Percentiles rank a stretch among this genome's conserved stretches.
These are phyloP conservation scores for Sturnira hondurensis DNA, from an alignment of 2,113 vertebrate species.

Conservation along the genomic window DNA sequence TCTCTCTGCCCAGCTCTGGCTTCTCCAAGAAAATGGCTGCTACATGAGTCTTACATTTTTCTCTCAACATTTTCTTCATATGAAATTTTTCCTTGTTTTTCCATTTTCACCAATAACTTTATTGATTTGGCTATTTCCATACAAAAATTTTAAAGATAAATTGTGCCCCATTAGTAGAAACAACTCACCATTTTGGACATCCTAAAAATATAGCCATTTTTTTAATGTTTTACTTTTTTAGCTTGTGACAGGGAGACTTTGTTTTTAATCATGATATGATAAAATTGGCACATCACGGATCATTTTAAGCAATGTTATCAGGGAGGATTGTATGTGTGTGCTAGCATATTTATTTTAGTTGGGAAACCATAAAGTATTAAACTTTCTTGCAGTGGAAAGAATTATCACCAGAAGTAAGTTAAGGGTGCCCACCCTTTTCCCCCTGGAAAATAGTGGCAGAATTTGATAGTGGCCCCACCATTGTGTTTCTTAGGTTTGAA, in stretches of 20 bases:
- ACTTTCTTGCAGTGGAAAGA: not conserved
- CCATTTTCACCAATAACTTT: too few species aligned
- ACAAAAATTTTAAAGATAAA: conserved; percentile 18
- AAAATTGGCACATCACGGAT: conserved; percentile 4
- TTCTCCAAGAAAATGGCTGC: not conserved
- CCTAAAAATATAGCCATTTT: not conserved
- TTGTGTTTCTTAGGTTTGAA: conserved; percentile 24
- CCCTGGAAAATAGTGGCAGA: conserved; percentile 8
- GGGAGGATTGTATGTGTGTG: not conserved
- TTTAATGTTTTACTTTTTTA: conserved; percentile 38
- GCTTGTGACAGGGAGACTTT: conserved; percentile 15
- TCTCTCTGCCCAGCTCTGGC: not conserved
- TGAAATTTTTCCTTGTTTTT: not conserved
- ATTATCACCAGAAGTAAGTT: conserved; percentile 22
- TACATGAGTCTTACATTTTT: not conserved
- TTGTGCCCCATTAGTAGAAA: conserved; percentile 28
- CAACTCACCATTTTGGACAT: not conserved
- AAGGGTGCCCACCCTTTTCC: not conserved
- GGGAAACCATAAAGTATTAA: not conserved
- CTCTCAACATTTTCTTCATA: not conserved
- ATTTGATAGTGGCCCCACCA: not conserved
- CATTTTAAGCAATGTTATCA: conserved; percentile 34
- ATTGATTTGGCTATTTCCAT: too few species aligned
- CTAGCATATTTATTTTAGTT: conserved; percentile 47
- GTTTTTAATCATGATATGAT: conserved; percentile 39